phyloP scores from a whole-genome alignment of 1,140 invertebrate species.

The Amphibalanus amphitrite region DNA sequence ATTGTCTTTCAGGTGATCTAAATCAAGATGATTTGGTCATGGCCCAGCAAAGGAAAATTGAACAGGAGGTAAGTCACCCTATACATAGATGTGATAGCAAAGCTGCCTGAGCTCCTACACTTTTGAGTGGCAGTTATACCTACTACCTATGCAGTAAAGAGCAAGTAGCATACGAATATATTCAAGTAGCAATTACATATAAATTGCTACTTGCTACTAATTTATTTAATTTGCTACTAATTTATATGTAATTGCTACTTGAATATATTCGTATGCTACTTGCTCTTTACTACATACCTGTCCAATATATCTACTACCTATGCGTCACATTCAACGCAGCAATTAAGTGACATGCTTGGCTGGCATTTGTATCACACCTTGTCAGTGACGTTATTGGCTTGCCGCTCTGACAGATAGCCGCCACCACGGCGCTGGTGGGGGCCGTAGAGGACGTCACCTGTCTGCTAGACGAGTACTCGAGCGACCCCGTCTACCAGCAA shows the following conservation, averaged over 20 bases:
- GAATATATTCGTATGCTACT: no score
- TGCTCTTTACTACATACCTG: no score
- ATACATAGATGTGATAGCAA: background rate
- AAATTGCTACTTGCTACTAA: background rate
- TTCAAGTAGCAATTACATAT: background rate
- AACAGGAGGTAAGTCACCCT: background rate
- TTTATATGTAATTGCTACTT: no score
- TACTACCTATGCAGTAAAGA: no score
- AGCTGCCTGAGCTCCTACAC: background rate
- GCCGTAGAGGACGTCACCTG: conserved; percentile 44
- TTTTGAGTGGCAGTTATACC: background rate
- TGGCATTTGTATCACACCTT: no score
- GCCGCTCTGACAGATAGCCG: conserved; percentile 61
- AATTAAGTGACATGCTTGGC: no score
- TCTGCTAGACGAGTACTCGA: conserved; percentile 64
- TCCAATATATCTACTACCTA: no score
- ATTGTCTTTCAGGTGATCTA: background rate
- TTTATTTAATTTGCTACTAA: background rate
- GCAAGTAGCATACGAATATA: no score
- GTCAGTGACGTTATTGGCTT: no score
- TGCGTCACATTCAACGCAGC: no score
- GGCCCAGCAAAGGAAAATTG: background rate
- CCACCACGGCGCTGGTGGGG: conserved; percentile 64
- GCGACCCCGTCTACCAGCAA: conserved; percentile 65
- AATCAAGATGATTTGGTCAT: background rate